Evolutionary conservation across 2,888 invertebrate genomes (phyloP).

Genomic region (Apodemia duryi): DNA sequence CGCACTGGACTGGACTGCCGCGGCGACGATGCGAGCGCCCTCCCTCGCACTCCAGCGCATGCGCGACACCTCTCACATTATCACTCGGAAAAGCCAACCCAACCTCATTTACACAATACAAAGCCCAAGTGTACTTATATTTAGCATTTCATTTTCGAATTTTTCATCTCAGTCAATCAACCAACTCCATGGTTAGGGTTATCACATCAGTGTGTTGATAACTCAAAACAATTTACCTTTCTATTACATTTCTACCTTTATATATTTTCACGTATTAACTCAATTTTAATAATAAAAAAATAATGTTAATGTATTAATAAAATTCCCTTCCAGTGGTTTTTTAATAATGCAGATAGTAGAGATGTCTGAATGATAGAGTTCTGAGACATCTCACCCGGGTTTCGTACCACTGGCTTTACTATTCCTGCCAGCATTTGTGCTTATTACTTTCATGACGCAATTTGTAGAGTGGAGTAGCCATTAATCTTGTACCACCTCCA

Average conservation of each 20-base stretch:
- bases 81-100: slow-evolving; percentile 38
- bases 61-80: slow-evolving; percentile 41
- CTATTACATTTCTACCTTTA: not conserved
- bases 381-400: no score
- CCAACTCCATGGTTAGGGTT: slow-evolving; percentile 5
- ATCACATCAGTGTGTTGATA: not conserved
- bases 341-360: no score
- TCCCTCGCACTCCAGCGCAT: slow-evolving; percentile 42
- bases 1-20: slow-evolving; percentile 60
- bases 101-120: slow-evolving; percentile 55
- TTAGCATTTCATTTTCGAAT: slow-evolving; percentile 9
- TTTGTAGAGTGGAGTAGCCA: no score
- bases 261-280: not conserved
- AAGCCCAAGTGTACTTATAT: slow-evolving; percentile 22
- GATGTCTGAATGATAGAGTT: no score
- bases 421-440: no score
- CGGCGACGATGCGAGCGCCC: slow-evolving; percentile 56
- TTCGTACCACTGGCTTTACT: no score
- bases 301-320: no score
- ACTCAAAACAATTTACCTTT: not conserved
- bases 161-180: slow-evolving; percentile 14
- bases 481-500: no score
- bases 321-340: no score
- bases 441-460: no score
- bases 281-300: no score